Conservation (phyloP, 1,140 invertebrate species). For the Tribolium madens region DNA sequence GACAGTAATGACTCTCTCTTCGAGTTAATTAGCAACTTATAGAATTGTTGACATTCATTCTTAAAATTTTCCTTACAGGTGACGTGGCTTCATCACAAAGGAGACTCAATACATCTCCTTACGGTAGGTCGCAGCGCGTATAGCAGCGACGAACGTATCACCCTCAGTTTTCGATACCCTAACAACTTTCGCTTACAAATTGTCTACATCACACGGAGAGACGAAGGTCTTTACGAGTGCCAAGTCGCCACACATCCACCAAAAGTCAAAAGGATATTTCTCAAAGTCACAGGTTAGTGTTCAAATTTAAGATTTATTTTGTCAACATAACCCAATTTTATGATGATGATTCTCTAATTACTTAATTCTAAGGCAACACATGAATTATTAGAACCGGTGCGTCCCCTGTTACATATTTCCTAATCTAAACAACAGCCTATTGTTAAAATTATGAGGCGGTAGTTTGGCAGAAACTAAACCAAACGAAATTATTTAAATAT, state of each 20-base stretch:
- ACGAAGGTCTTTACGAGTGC: constrained; percentile 86
- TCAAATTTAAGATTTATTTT: not conserved
- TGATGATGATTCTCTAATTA: not conserved
- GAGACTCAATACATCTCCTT: constrained; percentile 79
- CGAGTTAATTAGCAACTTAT: constrained; percentile 26
- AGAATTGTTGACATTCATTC: not conserved
- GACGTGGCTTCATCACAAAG: constrained; percentile 80
- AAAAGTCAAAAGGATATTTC: constrained; percentile 73
- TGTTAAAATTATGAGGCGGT: not conserved
- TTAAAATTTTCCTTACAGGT: constrained; percentile 71
- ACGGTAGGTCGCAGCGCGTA: constrained; percentile 82
- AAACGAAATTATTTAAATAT: constrained; percentile 12
- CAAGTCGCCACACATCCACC: constrained; percentile 90
- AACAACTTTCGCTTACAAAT: constrained; percentile 88
- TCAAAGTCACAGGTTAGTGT: constrained; percentile 70
- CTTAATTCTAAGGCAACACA: not conserved
- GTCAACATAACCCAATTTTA: too few species aligned
- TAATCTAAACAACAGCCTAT: not conserved
- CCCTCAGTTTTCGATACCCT: constrained; percentile 83
- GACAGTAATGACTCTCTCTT: constrained; percentile 18
- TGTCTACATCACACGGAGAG: constrained; percentile 77
- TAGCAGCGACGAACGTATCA: constrained; percentile 79
- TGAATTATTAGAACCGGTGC: not conserved
- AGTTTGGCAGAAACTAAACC: not conserved
- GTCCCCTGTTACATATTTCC: not conserved